A percentile compares a stretch with the other conserved stretches of the same genome.
These are phyloP conservation scores for Chydorus sphaericus DNA, from an alignment of 2,888 invertebrate genomes.

Conservation along the genomic window DNA sequence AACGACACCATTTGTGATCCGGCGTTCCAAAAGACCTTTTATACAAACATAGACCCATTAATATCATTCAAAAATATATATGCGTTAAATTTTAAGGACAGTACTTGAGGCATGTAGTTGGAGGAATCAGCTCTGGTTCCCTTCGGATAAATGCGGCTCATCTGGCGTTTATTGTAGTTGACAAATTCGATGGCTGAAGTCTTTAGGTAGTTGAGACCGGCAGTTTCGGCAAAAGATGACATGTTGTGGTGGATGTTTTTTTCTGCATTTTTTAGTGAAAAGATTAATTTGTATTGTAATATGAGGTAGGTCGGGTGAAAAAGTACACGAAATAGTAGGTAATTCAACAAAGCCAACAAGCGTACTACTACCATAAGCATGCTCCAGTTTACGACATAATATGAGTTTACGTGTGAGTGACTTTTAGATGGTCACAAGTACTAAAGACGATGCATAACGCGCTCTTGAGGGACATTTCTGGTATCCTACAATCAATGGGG, in stretches of 20 bases:
- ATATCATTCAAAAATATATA: not conserved
- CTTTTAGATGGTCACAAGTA: no score
- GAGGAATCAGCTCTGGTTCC: constrained; percentile 97
- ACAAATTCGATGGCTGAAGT: constrained; percentile 96
- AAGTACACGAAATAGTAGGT: no score
- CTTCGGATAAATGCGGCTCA: constrained; percentile 97
- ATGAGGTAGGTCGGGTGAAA: no score
- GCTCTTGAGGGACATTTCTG: no score
- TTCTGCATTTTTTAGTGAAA: constrained; percentile 52
- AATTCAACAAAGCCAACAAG: no score
- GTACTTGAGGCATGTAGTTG: constrained; percentile 96
- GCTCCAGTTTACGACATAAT: no score
- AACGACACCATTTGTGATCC: constrained; percentile 99
- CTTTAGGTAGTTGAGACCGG: constrained; percentile 89
- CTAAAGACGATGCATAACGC: no score
- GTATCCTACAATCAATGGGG: no score
- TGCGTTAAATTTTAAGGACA: not conserved
- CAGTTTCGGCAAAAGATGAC: constrained; percentile 98
- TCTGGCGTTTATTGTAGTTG: constrained; percentile 98
- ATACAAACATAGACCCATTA: constrained; percentile 15
- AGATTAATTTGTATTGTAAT: no score
- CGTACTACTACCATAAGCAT: no score
- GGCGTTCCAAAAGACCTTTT: constrained; percentile 99
- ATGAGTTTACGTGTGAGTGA: no score
- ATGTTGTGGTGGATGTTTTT: constrained; percentile 94